Evolutionary conservation across 2,797 vertebrate genomes (phyloP), one percentile per base, ranked within the genome.

Genomic region (Coregonus sp.): DNA sequence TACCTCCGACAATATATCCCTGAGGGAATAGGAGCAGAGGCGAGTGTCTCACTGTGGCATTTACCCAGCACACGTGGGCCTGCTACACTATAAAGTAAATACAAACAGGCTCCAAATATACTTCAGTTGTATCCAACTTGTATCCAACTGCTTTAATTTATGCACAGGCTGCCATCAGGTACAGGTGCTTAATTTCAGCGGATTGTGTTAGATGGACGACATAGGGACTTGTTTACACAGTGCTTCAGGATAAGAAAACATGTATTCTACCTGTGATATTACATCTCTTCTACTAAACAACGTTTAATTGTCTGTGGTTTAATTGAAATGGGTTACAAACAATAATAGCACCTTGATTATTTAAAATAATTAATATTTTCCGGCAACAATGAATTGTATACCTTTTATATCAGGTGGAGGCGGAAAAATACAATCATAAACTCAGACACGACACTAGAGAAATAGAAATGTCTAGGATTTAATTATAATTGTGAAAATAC

Each of bases 1-100:
- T 47, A 29, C 51, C 69, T 79, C 54, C 16, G 6, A 52, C 67
- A 68, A 51, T 56, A 76, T n/a, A 18, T 56, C 25, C 72, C 69
- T 61, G 52, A 72, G 68, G 47, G 70, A 74, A 72, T 15, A 25
- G 25, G 29, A 70, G 16, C 25, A 68, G 20, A 67, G 29, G 18
- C 69, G 37, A 72, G 11, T 33, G 70, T 31, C 61, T 61, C 4
- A 61, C 69, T 14, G 18, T 61, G 66, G 70, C 63, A 80, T 70
- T 70, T 65, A 20, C 71, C 40, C 52, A 73, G 59, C 9, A 4
- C 72, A 37, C 3, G 25, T 51, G 67, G 50, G 40, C 47, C n/a
- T 65, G 69, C 69, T 40, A 70, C 50, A 79, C 47, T 50, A 4
- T 63, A 20, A 7, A 3, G 35, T 37, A 61, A 59, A 76, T 25